Percentiles rank a stretch among this genome's conserved stretches.
Conservation (phyloP, 2,113 vertebrate genomes). For the Phylloscopus whistleri region DNA sequence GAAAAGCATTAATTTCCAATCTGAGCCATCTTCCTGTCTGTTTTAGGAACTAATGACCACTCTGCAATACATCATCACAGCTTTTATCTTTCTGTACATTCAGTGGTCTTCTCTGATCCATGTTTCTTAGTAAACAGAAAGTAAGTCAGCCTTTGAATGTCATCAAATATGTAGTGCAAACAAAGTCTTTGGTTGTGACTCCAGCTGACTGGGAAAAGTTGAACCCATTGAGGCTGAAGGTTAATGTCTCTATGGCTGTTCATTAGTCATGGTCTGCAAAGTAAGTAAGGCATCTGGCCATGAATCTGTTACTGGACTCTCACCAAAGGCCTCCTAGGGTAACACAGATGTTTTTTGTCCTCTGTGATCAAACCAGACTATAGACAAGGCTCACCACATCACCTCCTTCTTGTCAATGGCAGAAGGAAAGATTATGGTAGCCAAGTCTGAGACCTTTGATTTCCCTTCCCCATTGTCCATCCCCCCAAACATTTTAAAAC, state of each 20-base stretch:
- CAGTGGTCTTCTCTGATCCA: neutral
- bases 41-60: neutral
- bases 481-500: neutral
- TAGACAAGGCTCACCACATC: neutral
- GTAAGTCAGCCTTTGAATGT: neutral
- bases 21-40: neutral
- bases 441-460: neutral
- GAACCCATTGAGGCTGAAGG: neutral
- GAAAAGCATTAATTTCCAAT: neutral
- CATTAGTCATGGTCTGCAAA: neutral
- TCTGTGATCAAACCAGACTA: neutral
- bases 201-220: neutral
- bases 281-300: neutral
- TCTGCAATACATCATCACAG: neutral
- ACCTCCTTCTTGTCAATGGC: neutral
- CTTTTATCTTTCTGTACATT: neutral
- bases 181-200: neutral
- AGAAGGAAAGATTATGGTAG: neutral
- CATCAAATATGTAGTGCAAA: neutral
- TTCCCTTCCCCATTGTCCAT: neutral
- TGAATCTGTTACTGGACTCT: neutral
- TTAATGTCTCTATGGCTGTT: neutral
- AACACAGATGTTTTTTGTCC: neutral
- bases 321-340: neutral
- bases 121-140: neutral